A percentile compares a stretch with the other conserved stretches of the same genome.
Conservation (phyloP, 2,888 invertebrate species). For the Geotrupes spiniger region DNA sequence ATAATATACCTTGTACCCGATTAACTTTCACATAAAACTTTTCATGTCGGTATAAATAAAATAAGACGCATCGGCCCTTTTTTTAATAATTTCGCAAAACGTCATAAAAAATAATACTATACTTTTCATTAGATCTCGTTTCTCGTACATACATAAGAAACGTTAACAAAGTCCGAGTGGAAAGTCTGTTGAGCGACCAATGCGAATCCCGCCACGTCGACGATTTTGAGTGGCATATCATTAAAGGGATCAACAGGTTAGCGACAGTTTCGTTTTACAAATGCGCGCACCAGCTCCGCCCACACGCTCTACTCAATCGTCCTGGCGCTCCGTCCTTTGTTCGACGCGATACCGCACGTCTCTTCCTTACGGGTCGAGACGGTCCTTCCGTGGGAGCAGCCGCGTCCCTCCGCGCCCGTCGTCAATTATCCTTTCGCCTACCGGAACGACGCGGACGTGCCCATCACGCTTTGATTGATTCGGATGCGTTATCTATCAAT, state of each 20-base stretch:
- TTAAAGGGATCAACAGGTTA: conserved; percentile 32
- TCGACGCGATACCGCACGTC: background rate
- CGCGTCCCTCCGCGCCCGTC: background rate
- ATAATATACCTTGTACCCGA: too few species aligned
- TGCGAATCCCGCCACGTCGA: background rate
- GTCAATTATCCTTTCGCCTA: conserved; percentile 1
- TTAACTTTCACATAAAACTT: too few species aligned
- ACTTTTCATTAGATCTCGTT: too few species aligned
- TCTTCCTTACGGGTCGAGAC: background rate
- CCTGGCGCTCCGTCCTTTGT: conserved; percentile 5
- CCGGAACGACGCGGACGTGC: conserved; percentile 7
- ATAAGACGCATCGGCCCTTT: too few species aligned
- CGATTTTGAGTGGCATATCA: conserved; percentile 20
- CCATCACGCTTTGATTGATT: conserved; percentile 1
- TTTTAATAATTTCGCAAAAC: too few species aligned
- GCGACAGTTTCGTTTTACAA: conserved; percentile 38
- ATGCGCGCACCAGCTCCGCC: conserved; percentile 38
- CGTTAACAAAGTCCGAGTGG: too few species aligned
- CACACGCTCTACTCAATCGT: conserved; percentile 23
- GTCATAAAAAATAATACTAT: too few species aligned
- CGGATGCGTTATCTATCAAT: conserved; percentile 1
- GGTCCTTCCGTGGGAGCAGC: background rate
- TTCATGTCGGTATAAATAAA: too few species aligned
- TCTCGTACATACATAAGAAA: too few species aligned
- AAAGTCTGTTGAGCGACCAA: background rate